phyloP scores from a whole-genome alignment of 2,888 invertebrate genomes.

The Pristionchus fissidentatus region DNA sequence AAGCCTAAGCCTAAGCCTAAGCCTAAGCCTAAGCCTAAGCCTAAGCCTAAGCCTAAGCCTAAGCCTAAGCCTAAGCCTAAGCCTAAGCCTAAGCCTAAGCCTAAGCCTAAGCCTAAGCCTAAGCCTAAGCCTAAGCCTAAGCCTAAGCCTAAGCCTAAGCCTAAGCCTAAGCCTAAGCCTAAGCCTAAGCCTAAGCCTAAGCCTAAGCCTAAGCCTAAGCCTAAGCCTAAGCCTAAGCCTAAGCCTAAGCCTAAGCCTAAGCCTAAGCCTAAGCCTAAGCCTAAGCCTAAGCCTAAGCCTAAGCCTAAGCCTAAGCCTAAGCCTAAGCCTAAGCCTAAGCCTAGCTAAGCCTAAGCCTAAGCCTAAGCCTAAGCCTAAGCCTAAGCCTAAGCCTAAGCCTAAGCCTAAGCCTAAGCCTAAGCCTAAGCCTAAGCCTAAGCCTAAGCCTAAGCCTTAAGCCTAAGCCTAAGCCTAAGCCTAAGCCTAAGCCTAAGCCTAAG shows the following conservation, averaged over 20 bases:
- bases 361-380: too few species aligned
- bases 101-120: constrained; percentile 50
- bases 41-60: constrained; percentile 47
- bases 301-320: constrained; percentile 51
- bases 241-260: constrained; percentile 51
- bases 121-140: constrained; percentile 52
- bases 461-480: too few species aligned
- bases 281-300: constrained; percentile 50
- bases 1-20: constrained; percentile 51
- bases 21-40: too few species aligned
- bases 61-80: constrained; percentile 51
- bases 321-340: too few species aligned
- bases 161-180: constrained; percentile 51
- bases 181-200: constrained; percentile 51
- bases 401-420: too few species aligned
- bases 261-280: constrained; percentile 50
- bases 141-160: constrained; percentile 51
- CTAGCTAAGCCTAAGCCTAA: too few species aligned
- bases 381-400: too few species aligned
- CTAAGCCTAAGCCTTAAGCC: too few species aligned
- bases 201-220: constrained; percentile 47
- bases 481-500: too few species aligned
- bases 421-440: too few species aligned
- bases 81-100: constrained; percentile 51
- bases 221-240: constrained; percentile 50